These are phyloP conservation scores for Syrista parreyssii DNA, from an alignment of 2,888 invertebrate species.

Conservation along the genomic window DNA sequence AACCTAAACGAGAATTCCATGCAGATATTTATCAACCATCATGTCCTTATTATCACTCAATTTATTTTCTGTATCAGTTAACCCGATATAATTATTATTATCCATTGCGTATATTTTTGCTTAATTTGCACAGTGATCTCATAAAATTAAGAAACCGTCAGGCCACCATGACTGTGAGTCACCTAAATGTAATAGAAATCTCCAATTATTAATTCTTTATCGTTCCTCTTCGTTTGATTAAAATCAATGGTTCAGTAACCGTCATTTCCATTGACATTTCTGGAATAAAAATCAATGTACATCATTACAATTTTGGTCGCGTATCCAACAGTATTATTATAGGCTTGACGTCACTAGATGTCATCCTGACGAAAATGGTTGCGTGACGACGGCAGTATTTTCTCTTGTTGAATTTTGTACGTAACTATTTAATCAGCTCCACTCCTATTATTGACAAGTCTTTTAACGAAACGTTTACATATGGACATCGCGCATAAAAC, in stretches of 20 bases:
- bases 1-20: not conserved
- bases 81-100: not conserved
- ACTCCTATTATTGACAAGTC: not conserved
- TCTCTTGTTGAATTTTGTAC: not conserved
- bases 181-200: not conserved
- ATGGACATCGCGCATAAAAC: not conserved
- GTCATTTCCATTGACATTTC: not conserved
- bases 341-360: not conserved
- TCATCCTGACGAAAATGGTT: not conserved
- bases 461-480: not conserved
- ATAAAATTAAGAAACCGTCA: not conserved
- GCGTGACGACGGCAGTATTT: not conserved
- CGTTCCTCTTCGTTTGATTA: not conserved
- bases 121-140: not conserved
- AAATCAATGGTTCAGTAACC: not conserved
- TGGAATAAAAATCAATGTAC: not conserved
- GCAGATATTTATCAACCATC: too few species aligned
- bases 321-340: not conserved
- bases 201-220: not conserved
- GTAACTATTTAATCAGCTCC: not conserved
- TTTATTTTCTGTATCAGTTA: not conserved
- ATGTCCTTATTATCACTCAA: not conserved
- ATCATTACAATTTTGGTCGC: not conserved
- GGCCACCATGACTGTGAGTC: not conserved
- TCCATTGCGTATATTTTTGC: not conserved